Evolutionary conservation across 1,140 invertebrate genomes (phyloP).

Genomic region (Conus betulinus): DNA sequence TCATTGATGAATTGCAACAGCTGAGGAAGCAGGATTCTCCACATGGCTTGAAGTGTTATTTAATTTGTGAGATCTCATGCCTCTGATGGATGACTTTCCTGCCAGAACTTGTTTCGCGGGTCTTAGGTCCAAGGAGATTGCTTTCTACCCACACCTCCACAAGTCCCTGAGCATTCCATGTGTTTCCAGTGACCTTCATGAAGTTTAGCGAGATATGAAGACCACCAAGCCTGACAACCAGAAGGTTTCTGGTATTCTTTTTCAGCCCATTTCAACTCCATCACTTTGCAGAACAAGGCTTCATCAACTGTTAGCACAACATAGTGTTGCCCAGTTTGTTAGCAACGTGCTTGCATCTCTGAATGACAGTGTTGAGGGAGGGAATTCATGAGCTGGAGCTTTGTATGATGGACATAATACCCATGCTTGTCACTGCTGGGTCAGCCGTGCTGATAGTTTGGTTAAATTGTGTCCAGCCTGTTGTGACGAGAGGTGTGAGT

Average conservation of each 20-base stretch:
- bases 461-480: too few relatives aligned
- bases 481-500: too few relatives aligned
- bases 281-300: conserved; percentile 19
- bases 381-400: conserved; percentile 11
- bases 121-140: neutral
- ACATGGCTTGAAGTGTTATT: neutral
- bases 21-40: neutral
- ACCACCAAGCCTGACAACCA: conserved; percentile 5
- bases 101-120: neutral
- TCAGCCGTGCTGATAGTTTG: too few relatives aligned
- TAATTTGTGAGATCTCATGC: neutral
- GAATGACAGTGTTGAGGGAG: conserved; percentile 6
- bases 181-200: conserved; percentile 3
- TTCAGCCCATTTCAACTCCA: conserved; percentile 28
- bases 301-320: conserved; percentile 31
- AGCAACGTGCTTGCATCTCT: neutral
- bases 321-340: conserved; percentile 15
- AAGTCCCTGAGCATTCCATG: neutral
- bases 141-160: neutral
- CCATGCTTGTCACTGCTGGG: too few relatives aligned
- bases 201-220: neutral
- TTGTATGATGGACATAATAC: neutral
- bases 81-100: neutral
- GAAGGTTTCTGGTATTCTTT: neutral
- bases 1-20: neutral